Evolutionary conservation across 2,113 vertebrate species (phyloP).

Genomic region (Thomomys bottae): DNA sequence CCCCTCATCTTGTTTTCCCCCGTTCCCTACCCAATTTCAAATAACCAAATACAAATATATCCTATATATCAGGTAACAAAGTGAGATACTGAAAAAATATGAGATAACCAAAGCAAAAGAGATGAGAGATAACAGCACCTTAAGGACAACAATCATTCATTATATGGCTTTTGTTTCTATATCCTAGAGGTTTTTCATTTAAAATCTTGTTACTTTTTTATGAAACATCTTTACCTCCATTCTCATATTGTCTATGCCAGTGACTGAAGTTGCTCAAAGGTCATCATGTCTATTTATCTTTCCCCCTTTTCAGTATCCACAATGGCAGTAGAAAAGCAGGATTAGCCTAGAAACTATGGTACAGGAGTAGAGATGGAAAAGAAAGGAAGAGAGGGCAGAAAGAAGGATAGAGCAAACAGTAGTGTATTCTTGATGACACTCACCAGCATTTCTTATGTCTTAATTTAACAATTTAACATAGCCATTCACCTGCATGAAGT

Average conservation of each 20-base stretch:
- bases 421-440: not conserved
- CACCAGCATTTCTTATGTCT: not conserved
- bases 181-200: no score
- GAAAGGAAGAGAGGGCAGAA: not conserved
- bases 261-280: not conserved
- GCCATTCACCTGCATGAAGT: no score
- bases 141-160: no score
- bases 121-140: no score
- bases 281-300: not conserved
- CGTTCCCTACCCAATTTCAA: no score
- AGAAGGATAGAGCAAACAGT: not conserved
- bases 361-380: rapidly evolving
- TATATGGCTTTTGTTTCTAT: no score
- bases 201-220: no score
- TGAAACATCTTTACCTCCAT: not conserved
- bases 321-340: not conserved
- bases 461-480: not conserved
- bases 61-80: no score
- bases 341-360: not conserved
- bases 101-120: no score
- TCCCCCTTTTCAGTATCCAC: not conserved
- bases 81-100: no score
- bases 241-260: not conserved
- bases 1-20: no score
- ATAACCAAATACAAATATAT: no score